These are phyloP conservation scores for Heliconius sara DNA, from an alignment of 2,888 invertebrate species.

Conservation along the genomic window DNA sequence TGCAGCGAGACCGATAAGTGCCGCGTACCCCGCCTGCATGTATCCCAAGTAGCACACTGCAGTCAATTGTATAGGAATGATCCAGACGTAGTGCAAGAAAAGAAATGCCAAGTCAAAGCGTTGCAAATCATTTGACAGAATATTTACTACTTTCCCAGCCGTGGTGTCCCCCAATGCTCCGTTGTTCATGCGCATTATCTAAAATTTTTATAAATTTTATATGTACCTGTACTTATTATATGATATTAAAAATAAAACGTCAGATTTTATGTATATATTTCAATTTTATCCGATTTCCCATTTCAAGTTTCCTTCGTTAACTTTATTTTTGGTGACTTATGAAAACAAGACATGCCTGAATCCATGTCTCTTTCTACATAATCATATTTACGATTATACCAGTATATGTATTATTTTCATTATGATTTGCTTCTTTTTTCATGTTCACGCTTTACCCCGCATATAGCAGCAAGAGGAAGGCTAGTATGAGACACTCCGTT, in stretches of 20 bases:
- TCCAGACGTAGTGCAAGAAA: slow-evolving; percentile 91
- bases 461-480: no score
- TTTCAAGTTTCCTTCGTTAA: not conserved
- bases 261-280: not conserved
- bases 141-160: slow-evolving; percentile 93
- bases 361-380: no score
- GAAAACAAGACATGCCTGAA: no score
- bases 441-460: no score
- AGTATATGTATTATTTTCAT: no score
- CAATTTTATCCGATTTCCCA: no score
- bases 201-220: slow-evolving; percentile 26
- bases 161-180: slow-evolving; percentile 91
- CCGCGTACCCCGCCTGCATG: slow-evolving; percentile 85
- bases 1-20: slow-evolving; percentile 87
- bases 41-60: slow-evolving; percentile 89
- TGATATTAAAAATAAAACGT: not conserved
- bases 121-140: slow-evolving; percentile 94
- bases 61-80: slow-evolving; percentile 87
- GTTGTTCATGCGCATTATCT: slow-evolving; percentile 80
- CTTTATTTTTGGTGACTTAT: not conserved
- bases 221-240: not conserved
- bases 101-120: slow-evolving; percentile 91
- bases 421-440: no score
- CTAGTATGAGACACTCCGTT: no score
- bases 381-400: no score